A percentile compares a stretch with the other conserved stretches of the same genome.
phyloP scores from a whole-genome alignment of 2,113 vertebrate genomes.

The Oxyruncus cristatus region DNA sequence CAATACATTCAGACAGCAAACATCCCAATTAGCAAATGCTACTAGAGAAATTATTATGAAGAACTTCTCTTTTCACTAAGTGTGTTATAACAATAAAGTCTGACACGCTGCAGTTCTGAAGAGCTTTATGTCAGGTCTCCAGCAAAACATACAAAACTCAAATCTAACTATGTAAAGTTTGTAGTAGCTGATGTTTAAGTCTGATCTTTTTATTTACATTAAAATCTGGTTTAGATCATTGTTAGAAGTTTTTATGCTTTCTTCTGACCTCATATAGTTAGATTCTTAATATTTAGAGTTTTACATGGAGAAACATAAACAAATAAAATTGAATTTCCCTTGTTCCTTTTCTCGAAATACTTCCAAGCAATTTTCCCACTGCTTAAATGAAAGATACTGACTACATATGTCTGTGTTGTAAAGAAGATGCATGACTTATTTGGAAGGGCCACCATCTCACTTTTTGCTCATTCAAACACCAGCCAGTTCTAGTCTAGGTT shows the following conservation, averaged over 20 bases:
- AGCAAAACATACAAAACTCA: background rate
- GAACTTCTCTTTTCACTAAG: background rate
- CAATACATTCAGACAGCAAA: background rate
- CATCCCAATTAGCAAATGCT: background rate
- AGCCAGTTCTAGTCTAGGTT: background rate
- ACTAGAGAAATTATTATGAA: background rate
- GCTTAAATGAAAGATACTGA: background rate
- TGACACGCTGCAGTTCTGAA: background rate
- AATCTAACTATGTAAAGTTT: background rate
- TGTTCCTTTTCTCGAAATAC: background rate
- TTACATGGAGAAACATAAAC: background rate
- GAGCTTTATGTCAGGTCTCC: background rate
- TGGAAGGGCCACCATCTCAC: background rate
- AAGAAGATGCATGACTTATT: background rate
- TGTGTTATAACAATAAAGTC: background rate
- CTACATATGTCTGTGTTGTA: background rate
- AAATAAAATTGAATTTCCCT: background rate
- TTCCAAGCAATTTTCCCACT: background rate
- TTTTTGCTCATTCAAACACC: background rate
- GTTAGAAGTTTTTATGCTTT: conserved; percentile 8
- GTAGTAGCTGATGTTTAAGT: background rate
- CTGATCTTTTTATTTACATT: background rate
- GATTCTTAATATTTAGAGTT: background rate
- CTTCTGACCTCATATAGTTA: background rate
- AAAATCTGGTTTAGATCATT: conserved; percentile 27